Conservation (phyloP, 2,113 vertebrate species). For the Lycaon pictus region DNA sequence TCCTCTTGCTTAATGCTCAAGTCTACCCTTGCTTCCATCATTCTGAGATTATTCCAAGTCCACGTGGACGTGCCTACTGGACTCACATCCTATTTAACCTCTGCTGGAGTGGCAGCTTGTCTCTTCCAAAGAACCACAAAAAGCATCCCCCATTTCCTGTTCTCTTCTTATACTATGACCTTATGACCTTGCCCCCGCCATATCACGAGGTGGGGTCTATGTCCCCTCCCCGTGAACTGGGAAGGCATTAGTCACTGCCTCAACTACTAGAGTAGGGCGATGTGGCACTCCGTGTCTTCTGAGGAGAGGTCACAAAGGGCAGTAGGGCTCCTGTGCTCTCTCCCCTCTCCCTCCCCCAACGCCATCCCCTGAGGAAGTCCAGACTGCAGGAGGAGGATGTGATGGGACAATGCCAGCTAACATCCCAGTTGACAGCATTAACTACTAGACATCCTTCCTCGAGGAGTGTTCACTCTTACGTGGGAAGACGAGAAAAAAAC, state of each 20-base stretch:
- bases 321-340: accelerated
- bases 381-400: not conserved
- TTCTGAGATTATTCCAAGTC: not conserved
- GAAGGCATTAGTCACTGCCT: not conserved
- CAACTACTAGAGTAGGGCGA: not conserved
- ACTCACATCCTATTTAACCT: not conserved
- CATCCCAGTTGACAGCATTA: not conserved
- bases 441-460: not conserved
- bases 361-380: not conserved
- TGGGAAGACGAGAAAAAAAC: not conserved
- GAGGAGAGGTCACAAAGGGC: not conserved
- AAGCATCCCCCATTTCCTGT: not conserved
- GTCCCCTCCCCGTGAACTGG: not conserved
- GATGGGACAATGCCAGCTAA: not conserved
- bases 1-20: too few species aligned
- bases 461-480: not conserved
- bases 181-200: not conserved
- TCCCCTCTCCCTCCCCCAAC: not conserved
- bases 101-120: not conserved
- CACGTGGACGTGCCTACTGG: not conserved
- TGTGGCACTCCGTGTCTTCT: not conserved
- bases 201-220: not conserved
- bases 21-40: not conserved
- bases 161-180: not conserved
- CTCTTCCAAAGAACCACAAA: not conserved